Conservation (phyloP, 1,140 invertebrate genomes). For the Drosophila cardini region DNA sequence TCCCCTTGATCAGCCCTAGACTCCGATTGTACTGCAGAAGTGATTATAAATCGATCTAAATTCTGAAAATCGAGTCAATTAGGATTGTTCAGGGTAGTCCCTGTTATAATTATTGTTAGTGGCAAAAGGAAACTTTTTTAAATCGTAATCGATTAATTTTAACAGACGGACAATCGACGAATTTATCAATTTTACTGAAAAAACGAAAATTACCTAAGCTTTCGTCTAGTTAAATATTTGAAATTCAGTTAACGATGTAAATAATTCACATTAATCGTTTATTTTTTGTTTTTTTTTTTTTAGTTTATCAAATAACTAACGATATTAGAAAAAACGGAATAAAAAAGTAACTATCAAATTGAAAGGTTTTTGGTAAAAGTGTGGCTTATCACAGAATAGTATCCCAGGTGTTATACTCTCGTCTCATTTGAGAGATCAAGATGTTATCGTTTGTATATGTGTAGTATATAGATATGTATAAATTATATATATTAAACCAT, state of each 20-base stretch:
- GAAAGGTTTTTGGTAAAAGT: constrained; percentile 1
- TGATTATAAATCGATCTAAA: not conserved
- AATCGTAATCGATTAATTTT: too few species aligned
- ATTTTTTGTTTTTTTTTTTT: constrained; percentile 10
- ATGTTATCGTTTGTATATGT: not conserved
- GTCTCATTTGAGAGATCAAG: constrained; percentile 2
- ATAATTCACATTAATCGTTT: constrained; percentile 11
- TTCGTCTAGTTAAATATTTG: constrained; percentile 9
- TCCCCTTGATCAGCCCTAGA: not conserved
- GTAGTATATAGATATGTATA: too few species aligned
- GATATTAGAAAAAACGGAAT: constrained; percentile 19
- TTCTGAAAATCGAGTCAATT: not conserved
- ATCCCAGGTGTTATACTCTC: constrained; percentile 5
- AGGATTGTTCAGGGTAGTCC: too few species aligned
- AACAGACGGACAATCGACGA: not conserved
- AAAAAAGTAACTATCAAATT: constrained; percentile 1
- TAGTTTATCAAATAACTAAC: constrained; percentile 23
- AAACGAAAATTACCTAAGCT: constrained; percentile 2
- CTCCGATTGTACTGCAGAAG: constrained; percentile 4
- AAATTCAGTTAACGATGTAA: constrained; percentile 18
- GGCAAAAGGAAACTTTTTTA: too few species aligned
- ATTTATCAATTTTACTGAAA: not conserved
- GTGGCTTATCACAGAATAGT: constrained; percentile 26
- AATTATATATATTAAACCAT: constrained; percentile 12
- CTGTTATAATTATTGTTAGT: too few species aligned